These are phyloP conservation scores for Ochotona princeps DNA, from an alignment of 2,113 vertebrate genomes.

Conservation along the genomic window DNA sequence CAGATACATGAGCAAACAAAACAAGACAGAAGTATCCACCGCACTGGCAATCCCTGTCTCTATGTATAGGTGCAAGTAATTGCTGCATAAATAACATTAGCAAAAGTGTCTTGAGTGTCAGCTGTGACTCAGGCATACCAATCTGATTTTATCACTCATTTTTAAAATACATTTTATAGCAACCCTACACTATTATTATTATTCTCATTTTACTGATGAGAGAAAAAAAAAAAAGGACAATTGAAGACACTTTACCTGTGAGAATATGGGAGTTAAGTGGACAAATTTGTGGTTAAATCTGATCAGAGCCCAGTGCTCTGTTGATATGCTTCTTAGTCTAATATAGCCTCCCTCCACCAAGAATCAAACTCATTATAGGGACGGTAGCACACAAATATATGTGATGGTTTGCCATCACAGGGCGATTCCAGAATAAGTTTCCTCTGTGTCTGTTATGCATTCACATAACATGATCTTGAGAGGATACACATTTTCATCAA, in stretches of 20 bases:
- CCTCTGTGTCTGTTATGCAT: not conserved
- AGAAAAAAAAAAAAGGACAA: not conserved
- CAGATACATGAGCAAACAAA: not conserved
- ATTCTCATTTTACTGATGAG: not conserved
- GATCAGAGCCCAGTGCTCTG: not conserved
- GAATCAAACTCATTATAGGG: not conserved
- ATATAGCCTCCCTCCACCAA: not conserved
- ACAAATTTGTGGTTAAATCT: not conserved
- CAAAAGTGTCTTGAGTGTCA: not conserved
- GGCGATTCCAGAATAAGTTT: not conserved
- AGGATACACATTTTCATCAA: not conserved
- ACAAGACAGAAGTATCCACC: not conserved
- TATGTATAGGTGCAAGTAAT: not conserved
- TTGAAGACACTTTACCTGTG: not conserved
- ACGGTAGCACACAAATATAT: rapidly evolving
- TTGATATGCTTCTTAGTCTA: not conserved
- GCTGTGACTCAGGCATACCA: not conserved
- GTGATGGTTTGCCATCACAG: too few species aligned
- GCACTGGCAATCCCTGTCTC: not conserved
- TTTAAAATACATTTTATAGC: not conserved
- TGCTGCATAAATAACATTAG: not conserved
- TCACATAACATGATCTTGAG: not conserved
- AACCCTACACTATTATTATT: not conserved
- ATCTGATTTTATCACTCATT: not conserved
- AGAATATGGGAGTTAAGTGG: not conserved